These are phyloP conservation scores for Mola mola DNA, from an alignment of 2,113 vertebrate species.

Conservation along the genomic window DNA sequence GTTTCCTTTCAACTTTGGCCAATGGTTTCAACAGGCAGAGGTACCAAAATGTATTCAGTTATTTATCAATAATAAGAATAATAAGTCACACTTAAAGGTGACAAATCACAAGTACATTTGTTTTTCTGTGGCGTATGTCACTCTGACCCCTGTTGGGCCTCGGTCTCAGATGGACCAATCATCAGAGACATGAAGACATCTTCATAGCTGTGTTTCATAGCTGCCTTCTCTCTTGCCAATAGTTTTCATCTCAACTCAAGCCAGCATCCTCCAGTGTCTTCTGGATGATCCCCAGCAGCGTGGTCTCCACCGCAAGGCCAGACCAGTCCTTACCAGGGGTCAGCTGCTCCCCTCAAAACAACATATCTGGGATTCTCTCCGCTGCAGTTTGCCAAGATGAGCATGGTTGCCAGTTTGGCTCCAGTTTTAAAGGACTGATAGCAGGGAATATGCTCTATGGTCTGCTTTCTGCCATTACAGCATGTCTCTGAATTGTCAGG, in stretches of 20 bases:
- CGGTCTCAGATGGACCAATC: conserved; percentile 39
- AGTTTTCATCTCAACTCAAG: conserved; percentile 57
- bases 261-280: conserved; percentile 53
- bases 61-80: conserved; percentile 54
- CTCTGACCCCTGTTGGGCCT: conserved; percentile 3
- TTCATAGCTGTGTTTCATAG: conserved; percentile 68
- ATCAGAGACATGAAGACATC: conserved; percentile 61
- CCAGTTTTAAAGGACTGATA: conserved; percentile 25
- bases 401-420: conserved; percentile 43
- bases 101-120: conserved; percentile 17
- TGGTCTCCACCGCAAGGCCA: conserved; percentile 52
- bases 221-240: conserved; percentile 47
- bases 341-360: conserved; percentile 54
- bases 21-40: conserved; percentile 50
- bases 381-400: conserved; percentile 30
- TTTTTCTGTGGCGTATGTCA: neutral
- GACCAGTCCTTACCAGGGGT: conserved; percentile 55
- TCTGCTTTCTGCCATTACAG: conserved; percentile 34
- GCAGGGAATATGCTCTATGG: conserved; percentile 31
- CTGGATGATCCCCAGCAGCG: conserved; percentile 55
- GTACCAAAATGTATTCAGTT: conserved; percentile 40
- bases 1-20: conserved; percentile 60
- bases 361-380: conserved; percentile 67
- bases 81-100: conserved; percentile 23
- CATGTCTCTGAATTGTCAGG: conserved; percentile 41